A percentile compares a stretch with the other conserved stretches of the same genome.
These are phyloP conservation scores for Gobio gobio DNA, from an alignment of 2,113 vertebrate genomes.

Conservation along the genomic window DNA sequence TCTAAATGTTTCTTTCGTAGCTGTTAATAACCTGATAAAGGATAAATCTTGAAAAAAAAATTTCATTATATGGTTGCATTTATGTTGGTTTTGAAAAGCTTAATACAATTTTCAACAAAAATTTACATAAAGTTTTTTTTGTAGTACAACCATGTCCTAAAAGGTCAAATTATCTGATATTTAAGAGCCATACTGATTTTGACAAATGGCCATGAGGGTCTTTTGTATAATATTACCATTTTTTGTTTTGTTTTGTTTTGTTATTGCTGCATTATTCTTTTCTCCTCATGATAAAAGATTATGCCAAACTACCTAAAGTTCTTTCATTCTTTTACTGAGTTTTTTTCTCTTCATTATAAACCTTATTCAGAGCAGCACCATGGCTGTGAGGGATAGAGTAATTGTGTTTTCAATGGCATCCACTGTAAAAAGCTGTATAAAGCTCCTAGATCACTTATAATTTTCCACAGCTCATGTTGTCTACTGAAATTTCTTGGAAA, in stretches of 20 bases:
- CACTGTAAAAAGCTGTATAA: no score
- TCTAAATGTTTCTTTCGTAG: not conserved
- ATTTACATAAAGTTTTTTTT: not conserved
- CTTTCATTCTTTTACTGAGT: not conserved
- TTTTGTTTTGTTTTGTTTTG: not conserved
- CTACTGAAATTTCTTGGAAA: no score
- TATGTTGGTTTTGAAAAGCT: not conserved
- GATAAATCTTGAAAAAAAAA: no score
- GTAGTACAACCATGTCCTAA: not conserved
- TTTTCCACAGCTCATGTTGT: no score
- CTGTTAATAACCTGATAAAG: not conserved
- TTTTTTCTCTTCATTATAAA: not conserved
- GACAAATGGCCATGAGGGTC: not conserved
- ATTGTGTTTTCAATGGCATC: no score
- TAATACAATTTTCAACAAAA: not conserved
- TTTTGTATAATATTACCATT: not conserved
- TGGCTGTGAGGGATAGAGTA: no score
- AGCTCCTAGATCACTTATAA: no score
- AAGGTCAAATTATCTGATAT: not conserved
- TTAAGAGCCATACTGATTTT: not conserved
- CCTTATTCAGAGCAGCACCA: no score
- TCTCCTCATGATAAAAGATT: not conserved
- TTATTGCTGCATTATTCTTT: not conserved
- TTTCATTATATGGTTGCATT: not conserved
- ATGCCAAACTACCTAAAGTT: not conserved